Conservation (phyloP, 2,888 invertebrate genomes). For the Caradrina clavipalpis region DNA sequence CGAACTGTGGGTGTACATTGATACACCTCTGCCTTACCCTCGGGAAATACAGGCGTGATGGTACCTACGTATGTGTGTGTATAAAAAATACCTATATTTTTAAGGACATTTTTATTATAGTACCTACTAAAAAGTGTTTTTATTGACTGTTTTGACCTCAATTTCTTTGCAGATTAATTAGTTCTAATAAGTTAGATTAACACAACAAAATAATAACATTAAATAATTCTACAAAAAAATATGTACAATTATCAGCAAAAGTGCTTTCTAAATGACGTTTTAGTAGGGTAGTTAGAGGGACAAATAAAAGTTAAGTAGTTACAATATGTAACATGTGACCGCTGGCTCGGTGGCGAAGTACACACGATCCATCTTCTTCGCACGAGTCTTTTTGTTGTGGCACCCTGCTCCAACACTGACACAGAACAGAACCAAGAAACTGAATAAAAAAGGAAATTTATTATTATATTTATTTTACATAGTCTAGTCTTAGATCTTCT, state of each 20-base stretch:
- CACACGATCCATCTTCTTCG: slow-evolving; percentile 75
- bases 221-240: slow-evolving; percentile 12
- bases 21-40: too few relatives aligned
- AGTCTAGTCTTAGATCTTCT: too few relatives aligned
- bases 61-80: too few relatives aligned
- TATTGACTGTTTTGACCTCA: background rate
- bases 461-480: background rate
- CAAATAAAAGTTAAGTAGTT: slow-evolving; percentile 30
- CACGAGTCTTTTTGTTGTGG: slow-evolving; percentile 70
- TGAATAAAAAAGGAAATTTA: slow-evolving; percentile 8
- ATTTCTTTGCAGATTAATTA: background rate
- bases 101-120: too few relatives aligned
- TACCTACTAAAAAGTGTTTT: background rate
- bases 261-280: slow-evolving; percentile 25
- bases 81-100: too few relatives aligned
- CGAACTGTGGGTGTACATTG: too few relatives aligned
- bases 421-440: slow-evolving; percentile 29
- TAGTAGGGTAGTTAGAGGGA: slow-evolving; percentile 40
- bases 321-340: slow-evolving; percentile 61
- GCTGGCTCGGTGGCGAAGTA: slow-evolving; percentile 67
- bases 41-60: too few relatives aligned
- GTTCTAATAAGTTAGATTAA: background rate
- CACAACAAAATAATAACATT: background rate
- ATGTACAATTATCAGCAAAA: background rate
- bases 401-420: slow-evolving; percentile 55